Base-by-base conservation (phyloP, 2,888 invertebrate species). In the Myopa tessellatipennis region DNA sequence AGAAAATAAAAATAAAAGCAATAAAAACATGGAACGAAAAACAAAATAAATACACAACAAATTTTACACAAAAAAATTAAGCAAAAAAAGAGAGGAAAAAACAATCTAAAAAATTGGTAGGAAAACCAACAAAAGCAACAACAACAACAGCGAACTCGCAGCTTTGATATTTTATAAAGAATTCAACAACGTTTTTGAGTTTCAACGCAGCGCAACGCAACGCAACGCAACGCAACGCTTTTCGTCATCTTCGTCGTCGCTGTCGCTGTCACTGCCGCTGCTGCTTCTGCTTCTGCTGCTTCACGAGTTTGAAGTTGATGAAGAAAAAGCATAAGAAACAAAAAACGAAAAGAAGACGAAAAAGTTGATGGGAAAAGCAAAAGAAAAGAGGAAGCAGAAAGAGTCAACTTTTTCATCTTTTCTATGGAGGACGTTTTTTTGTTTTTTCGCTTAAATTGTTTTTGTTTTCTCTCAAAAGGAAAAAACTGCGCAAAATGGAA, bases 11-110 rank as follows among this genome's bases (percentile, higher is more conserved):
- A 76, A 60, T 14, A 65, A 36, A 80, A 83, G 84, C 79, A 76
- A 82, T 79, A 76, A 79, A 82, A 79, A 83, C 84, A 79, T 83
- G 82, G 82, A 84, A 82, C 84, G 83, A 84, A 80, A 79, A 81
- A 79, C 78, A 83, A 82, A 80, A 82, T 34, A 61, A 72, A 61
- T n/a, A n/a, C 40, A 40, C 60, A 38, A 18, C n/a, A 61, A 73
- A n/a, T 60, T 50, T 63, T 52, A 65, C 18, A 70, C 63, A 60
- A 69, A 60, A 69, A 58, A 75, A 58, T 68, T n/a, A 55, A 69
- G 38, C n/a, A 40, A 75, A 75, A 75, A 68, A 80, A 81, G 76
- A 79, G 83, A 71, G 82, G 81, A 79, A 81, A 83, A 85, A 84
- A 84, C 83, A 85, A 52, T 38, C 7, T 65, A 76, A 65, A 84